These are phyloP conservation scores for Seriola dumerili DNA, from an alignment of 2,113 vertebrate genomes.

Conservation along the genomic window DNA sequence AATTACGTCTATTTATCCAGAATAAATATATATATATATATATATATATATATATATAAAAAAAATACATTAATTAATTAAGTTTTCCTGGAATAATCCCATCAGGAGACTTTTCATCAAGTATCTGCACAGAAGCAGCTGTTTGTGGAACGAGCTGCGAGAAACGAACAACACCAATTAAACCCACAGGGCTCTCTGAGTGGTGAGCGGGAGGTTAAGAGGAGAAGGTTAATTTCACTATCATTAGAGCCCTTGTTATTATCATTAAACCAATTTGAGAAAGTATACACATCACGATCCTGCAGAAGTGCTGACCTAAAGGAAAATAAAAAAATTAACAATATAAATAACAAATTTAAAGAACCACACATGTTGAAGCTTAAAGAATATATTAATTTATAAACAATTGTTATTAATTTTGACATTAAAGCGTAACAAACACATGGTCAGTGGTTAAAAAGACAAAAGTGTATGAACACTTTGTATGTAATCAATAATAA, in stretches of 20 bases:
- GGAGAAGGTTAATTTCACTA: background rate
- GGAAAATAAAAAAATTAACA: background rate
- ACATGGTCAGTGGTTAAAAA: too few relatives aligned
- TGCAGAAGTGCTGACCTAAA: background rate
- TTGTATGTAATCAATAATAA: background rate
- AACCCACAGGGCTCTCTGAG: background rate
- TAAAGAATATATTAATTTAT: too few relatives aligned
- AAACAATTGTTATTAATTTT: too few relatives aligned
- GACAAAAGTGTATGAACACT: too few relatives aligned
- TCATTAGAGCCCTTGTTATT: background rate
- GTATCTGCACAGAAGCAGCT: background rate
- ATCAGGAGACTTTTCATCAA: background rate
- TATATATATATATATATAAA: background rate
- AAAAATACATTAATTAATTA: constrained; percentile 3
- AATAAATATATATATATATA: constrained; percentile 2
- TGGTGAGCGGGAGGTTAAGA: constrained; percentile 2
- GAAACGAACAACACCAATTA: background rate
- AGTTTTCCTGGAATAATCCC: background rate
- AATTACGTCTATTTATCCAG: constrained; percentile 27
- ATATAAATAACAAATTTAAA: background rate
- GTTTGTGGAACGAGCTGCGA: too few relatives aligned
- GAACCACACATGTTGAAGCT: background rate
- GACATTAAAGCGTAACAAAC: too few relatives aligned
- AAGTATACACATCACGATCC: background rate
- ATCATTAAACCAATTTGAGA: background rate